Conservation (phyloP, 2,888 invertebrate genomes). For the Sarcophaga subvicina region DNA sequence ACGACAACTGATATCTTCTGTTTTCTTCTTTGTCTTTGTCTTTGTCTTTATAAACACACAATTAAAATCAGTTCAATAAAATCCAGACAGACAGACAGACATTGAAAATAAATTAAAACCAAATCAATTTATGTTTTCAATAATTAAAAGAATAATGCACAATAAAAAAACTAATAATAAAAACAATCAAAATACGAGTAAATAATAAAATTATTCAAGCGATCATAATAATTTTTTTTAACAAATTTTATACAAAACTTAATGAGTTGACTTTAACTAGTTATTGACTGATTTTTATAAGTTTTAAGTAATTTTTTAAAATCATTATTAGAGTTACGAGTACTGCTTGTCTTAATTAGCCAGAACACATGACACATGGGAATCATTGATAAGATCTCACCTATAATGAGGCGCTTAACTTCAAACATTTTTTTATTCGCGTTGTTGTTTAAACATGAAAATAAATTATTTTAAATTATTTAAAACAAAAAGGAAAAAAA, state of each 20-base stretch:
- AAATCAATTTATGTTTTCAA: constrained; percentile 21
- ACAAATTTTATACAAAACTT: constrained; percentile 36
- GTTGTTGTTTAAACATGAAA: not conserved
- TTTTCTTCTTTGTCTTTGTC: not conserved
- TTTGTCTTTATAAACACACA: constrained; percentile 6
- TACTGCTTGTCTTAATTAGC: constrained; percentile 25
- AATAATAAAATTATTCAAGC: not conserved
- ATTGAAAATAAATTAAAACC: constrained; percentile 1
- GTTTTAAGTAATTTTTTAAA: constrained; percentile 7
- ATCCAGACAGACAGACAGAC: not conserved
- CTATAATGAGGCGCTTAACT: constrained; percentile 40
- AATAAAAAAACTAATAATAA: not conserved
- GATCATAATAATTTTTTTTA: constrained; percentile 19
- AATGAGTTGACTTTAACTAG: constrained; percentile 6
- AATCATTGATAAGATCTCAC: constrained; percentile 41
- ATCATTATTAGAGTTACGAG: constrained; percentile 37
- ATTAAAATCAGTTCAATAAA: constrained; percentile 11
- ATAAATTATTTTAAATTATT: constrained; percentile 15
- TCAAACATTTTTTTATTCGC: constrained; percentile 27
- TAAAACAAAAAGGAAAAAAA: constrained; percentile 9
- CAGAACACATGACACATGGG: constrained; percentile 33
- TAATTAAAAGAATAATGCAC: constrained; percentile 21
- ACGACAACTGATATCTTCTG: constrained; percentile 17
- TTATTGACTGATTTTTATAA: constrained; percentile 16
- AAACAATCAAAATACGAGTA: constrained; percentile 8